These are phyloP conservation scores for Tachina fera DNA, from an alignment of 2,888 invertebrate genomes.

Conservation along the genomic window DNA sequence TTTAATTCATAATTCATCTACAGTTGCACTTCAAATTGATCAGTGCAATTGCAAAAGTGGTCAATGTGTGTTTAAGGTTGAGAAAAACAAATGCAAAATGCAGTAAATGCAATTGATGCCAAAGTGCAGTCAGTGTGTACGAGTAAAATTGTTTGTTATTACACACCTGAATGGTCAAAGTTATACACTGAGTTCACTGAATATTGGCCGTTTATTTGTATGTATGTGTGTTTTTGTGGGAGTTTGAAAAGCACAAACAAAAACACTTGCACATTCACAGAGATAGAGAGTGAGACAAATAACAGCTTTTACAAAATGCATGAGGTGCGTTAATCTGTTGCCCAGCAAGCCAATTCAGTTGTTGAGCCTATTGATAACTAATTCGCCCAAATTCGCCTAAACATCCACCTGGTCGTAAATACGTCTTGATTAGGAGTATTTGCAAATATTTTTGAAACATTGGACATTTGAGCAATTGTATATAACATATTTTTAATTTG, in stretches of 20 bases:
- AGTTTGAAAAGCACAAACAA: constrained; percentile 50
- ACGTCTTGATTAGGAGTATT: too few species aligned
- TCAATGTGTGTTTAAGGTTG: not conserved
- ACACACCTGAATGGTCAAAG: constrained; percentile 70
- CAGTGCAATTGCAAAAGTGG: constrained; percentile 34
- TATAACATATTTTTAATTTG: too few species aligned
- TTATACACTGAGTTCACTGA: constrained; percentile 50
- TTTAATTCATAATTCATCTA: constrained; percentile 49
- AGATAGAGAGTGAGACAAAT: not conserved
- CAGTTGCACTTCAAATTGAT: constrained; percentile 60
- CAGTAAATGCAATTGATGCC: constrained; percentile 17
- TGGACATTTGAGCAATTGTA: too few species aligned
- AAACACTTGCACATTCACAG: constrained; percentile 11
- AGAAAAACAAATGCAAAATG: constrained; percentile 1
- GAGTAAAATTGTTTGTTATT: constrained; percentile 64
- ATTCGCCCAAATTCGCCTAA: too few species aligned
- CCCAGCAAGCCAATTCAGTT: not conserved
- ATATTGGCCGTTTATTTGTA: constrained; percentile 34
- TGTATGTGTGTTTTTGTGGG: not conserved
- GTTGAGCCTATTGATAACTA: too few species aligned
- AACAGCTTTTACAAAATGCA: constrained; percentile 26
- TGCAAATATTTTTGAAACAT: not conserved
- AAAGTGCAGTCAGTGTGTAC: constrained; percentile 31
- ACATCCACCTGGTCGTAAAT: too few species aligned
- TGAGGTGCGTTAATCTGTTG: not conserved